These are phyloP conservation scores for Pitangus sulphuratus DNA, from an alignment of 2,797 vertebrate species.

Conservation along the genomic window DNA sequence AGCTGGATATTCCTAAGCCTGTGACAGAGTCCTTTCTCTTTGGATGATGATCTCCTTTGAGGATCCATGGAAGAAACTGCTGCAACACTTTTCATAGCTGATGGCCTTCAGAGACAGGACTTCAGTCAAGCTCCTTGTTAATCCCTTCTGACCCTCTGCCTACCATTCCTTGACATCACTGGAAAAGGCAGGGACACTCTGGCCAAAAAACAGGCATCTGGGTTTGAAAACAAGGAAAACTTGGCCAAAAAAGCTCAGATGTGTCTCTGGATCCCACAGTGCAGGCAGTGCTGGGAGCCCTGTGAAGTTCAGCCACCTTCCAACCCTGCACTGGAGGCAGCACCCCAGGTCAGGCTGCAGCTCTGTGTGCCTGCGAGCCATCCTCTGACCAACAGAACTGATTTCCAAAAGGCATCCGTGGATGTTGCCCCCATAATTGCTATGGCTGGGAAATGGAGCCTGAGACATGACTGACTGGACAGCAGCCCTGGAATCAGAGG, in stretches of 20 bases:
- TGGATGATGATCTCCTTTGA: not conserved
- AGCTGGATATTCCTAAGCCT: not conserved
- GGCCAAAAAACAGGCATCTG: not conserved
- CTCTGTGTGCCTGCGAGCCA: fast-evolving
- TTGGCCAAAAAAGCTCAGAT: fast-evolving
- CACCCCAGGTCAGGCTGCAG: not conserved
- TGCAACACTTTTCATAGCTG: not conserved
- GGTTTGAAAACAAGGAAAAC: not conserved
- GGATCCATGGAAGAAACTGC: not conserved
- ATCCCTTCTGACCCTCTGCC: not conserved
- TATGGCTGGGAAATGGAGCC: fast-evolving
- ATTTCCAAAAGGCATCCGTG: fast-evolving
- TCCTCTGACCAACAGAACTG: not conserved
- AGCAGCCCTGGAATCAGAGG: not conserved
- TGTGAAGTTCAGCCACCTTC: not conserved
- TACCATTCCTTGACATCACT: not conserved
- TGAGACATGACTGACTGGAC: not conserved
- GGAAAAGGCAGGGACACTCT: not conserved
- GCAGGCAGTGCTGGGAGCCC: not conserved
- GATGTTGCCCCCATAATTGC: fast-evolving
- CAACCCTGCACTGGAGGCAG: fast-evolving
- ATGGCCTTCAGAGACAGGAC: not conserved
- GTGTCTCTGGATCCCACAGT: fast-evolving
- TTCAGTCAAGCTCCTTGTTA: not conserved
- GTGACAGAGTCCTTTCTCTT: not conserved